Conservation (phyloP, 2,113 vertebrate species). For the Dipodomys spectabilis region DNA sequence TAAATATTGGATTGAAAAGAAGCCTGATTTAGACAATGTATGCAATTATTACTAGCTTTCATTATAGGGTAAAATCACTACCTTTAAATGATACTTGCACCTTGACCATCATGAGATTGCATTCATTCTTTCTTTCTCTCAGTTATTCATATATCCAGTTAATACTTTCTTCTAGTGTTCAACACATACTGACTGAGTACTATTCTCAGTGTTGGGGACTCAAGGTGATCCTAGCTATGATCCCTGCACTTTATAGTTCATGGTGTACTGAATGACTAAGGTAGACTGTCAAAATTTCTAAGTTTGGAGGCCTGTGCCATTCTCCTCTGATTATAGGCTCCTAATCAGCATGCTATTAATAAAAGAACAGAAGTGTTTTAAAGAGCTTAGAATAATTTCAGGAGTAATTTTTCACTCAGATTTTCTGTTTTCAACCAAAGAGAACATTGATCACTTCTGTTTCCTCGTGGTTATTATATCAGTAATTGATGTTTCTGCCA, state of each 20-base stretch:
- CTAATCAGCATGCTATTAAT: background rate
- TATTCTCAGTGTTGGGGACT: too few species aligned
- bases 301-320: background rate
- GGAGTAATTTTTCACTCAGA: background rate
- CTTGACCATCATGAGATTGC: too few species aligned
- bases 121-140: background rate
- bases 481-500: background rate
- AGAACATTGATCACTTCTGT: background rate
- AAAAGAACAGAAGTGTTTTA: background rate
- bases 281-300: background rate
- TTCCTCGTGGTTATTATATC: background rate
- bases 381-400: background rate
- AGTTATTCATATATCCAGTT: background rate
- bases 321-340: background rate
- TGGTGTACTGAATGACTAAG: background rate
- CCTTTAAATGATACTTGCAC: background rate
- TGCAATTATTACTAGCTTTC: background rate
- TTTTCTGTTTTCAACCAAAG: background rate
- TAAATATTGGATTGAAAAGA: background rate
- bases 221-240: background rate
- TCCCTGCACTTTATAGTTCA: background rate
- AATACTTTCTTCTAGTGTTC: background rate
- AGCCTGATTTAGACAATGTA: background rate
- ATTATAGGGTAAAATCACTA: background rate
- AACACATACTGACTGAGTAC: background rate